These are phyloP conservation scores for Colletes gigas DNA, from an alignment of 1,140 invertebrate species.

Conservation along the genomic window DNA sequence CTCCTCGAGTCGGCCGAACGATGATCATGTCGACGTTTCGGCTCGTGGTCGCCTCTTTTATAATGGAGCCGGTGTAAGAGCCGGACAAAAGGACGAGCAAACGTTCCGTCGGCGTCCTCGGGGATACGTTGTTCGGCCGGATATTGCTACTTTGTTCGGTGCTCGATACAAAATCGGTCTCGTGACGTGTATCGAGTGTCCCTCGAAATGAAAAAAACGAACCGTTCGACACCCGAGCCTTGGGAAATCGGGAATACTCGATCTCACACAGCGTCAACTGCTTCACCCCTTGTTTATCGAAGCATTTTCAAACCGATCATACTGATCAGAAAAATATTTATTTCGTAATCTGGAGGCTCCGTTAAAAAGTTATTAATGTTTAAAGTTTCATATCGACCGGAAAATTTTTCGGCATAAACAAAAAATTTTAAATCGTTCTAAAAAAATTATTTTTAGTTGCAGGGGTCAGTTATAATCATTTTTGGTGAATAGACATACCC, in stretches of 20 bases:
- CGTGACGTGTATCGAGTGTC: neutral
- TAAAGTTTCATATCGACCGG: no score
- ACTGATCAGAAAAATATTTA: no score
- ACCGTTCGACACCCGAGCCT: neutral
- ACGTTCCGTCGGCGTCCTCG: conserved; percentile 16
- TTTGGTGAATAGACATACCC: no score
- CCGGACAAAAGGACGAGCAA: conserved; percentile 7
- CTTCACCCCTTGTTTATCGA: no score
- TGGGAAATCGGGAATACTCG: neutral
- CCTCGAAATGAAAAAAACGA: neutral
- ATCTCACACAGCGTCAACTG: neutral
- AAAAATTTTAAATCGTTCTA: no score
- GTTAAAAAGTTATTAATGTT: no score
- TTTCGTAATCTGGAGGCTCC: no score
- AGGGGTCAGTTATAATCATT: no score
- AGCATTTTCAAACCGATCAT: no score
- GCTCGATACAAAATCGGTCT: neutral
- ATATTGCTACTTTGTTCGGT: conserved; percentile 6
- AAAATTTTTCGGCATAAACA: no score
- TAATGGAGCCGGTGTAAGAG: conserved; percentile 14
- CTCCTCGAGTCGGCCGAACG: conserved; percentile 23
- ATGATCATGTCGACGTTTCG: conserved; percentile 46
- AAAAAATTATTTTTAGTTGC: no score
- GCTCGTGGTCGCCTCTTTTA: conserved; percentile 26
- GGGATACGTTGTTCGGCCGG: conserved; percentile 1